Base-by-base conservation (phyloP, 2,113 vertebrate species). In the Murina feae region DNA sequence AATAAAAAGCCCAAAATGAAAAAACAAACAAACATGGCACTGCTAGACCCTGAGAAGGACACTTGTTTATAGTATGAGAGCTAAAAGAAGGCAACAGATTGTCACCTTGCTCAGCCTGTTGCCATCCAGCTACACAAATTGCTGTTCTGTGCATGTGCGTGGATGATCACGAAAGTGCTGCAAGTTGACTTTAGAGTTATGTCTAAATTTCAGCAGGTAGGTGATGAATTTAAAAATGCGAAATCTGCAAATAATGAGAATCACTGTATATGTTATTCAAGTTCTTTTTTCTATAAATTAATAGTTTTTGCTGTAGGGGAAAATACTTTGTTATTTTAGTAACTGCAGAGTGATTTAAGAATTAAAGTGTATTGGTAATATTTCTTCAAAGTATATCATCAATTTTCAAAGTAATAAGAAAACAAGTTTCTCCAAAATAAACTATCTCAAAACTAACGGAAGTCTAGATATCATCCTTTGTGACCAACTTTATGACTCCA, bases 371-470 rank as follows among this genome's bases (percentile, higher is more conserved):
- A 30, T 89, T 28, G 3, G 12, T 71, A 80, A 75, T 20, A 65
- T 65, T 96, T 68, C 42, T 74, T 92, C 28, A 49, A 81, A 88
- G 4, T 68, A 4, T 75, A n/a, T 84, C 21, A 65, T 83, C 39
- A 87, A 14, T 63, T 76, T 90, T 82, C 18, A 17, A 78, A 74
- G 20, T 71, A 92, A 78, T 83, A 82, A 91, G 51, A 74, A 72
- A 89, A 93, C 47, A 74, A 32, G 14, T 88, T 82, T 51, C 13
- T 95, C 60, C 44, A 86, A 86, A 87, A 66, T 92, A 66, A 96
- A 74, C 92, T 72, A 10, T 9, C 13, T 93, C 66, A 71, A 60
- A 84, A 75, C 13, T 79, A 51, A 71, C 58, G 9, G 20, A 75
- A 68, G 28, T 69, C 6, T 5, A 1, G 49, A 39, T 79, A 10